phyloP scores from a whole-genome alignment of 2,888 invertebrate genomes.

The Himalopsyche kuldschensis region DNA sequence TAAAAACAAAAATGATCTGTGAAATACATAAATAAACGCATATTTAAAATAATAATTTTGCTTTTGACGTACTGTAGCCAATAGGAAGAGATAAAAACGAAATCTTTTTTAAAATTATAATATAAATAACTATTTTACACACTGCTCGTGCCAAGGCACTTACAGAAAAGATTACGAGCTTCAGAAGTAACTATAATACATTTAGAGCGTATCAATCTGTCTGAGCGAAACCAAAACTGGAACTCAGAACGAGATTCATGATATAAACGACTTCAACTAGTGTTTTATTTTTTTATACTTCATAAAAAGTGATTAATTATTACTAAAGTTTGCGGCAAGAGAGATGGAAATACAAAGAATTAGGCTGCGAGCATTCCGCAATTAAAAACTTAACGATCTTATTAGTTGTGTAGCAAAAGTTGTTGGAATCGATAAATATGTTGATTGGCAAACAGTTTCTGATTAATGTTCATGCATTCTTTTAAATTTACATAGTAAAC shows the following conservation, averaged over 20 bases:
- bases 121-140: not conserved
- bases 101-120: not conserved
- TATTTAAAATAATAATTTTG: too few relatives aligned
- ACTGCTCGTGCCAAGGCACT: not conserved
- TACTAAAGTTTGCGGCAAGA: not conserved
- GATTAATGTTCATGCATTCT: too few relatives aligned
- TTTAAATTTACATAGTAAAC: too few relatives aligned
- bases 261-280: not conserved
- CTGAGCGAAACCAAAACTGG: not conserved
- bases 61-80: too few relatives aligned
- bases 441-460: not conserved
- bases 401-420: not conserved
- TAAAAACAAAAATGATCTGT: too few relatives aligned
- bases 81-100: not conserved
- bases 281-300: not conserved
- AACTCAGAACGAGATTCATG: not conserved
- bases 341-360: not conserved
- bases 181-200: not conserved
- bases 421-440: not conserved
- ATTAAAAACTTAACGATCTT: not conserved
- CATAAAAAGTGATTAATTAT: not conserved
- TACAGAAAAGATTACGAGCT: not conserved
- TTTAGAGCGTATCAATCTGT: not conserved
- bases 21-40: too few relatives aligned
- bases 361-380: not conserved